Conservation (phyloP, 2,888 invertebrate species). For the Acheta domesticus region DNA sequence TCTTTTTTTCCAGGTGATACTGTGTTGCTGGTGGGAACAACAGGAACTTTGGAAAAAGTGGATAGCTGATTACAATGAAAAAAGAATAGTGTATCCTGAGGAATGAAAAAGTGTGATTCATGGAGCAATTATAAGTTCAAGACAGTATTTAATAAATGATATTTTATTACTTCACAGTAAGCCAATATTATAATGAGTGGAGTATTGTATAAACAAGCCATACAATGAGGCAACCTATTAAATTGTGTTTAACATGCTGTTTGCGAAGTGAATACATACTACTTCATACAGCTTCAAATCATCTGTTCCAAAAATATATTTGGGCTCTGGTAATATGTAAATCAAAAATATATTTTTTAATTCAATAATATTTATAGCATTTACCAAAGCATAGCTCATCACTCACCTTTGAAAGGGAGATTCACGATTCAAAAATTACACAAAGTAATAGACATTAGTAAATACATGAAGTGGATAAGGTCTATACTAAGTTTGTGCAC, state of each 20-base stretch:
- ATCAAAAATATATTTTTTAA: constrained; percentile 2
- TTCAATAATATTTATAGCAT: background rate
- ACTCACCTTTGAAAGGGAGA: no score
- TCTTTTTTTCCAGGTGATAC: constrained; percentile 45
- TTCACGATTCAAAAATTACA: no score
- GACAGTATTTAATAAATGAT: background rate
- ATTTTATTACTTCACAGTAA: background rate
- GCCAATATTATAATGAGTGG: background rate
- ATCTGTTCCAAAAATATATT: background rate
- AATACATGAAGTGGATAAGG: background rate
- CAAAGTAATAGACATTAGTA: background rate
- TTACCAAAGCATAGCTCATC: background rate
- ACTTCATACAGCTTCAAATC: background rate
- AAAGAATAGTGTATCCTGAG: background rate
- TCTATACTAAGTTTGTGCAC: background rate
- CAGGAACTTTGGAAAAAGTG: constrained; percentile 44
- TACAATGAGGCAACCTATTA: no score
- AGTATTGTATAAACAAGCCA: background rate
- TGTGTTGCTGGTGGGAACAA: constrained; percentile 53
- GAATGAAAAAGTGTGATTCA: background rate
- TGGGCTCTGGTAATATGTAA: background rate
- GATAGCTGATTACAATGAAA: background rate
- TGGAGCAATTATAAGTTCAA: background rate
- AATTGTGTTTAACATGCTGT: no score
- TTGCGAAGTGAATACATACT: no score